Evolutionary conservation across 2,888 invertebrate species (phyloP), one percentile per base, ranked within the genome.

Genomic region (Blomia tropicalis): DNA sequence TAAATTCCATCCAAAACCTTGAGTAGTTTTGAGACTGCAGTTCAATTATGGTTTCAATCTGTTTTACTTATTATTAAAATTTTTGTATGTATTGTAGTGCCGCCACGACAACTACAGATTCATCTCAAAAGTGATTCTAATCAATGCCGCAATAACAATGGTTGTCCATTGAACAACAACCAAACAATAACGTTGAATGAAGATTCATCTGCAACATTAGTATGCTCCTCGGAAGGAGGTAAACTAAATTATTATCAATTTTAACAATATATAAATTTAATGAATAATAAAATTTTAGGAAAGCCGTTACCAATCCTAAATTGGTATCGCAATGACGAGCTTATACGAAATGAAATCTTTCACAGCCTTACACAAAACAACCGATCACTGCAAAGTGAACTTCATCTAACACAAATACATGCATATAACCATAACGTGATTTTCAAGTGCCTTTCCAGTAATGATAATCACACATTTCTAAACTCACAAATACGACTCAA

Each of bases 401-500:
- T 58, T 23, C 43, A 58, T 58, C 25, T 58, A 27, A 32, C 36
- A 25, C 43, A 51, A 32, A 41, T 58, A 2, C 2, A 27, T 4
- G 1, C 59, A 2, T 3, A 19, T 32, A 19, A 58, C n/a, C 43
- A 41, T 19, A 58, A 58, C 23, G n/a, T 14, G 11, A 7, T 51
- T 17, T 22, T 58, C 22, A 58, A 58, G 41, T 58, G 59, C 41
- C 43, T 41, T 5, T 41, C 59, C 4, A 58, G 59, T 27, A 58
- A 58, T 27, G 59, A 58, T 58, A 58, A 58, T 27, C 59, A 43
- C n/a, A 58, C 59, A 14, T 58, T 58, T 41, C n/a, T 58, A 17
- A 58, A 22, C 27, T 47, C 36, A 4, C 17, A 32, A 41, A 58
- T 58, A 19, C n/a, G 14, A n/a, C n/a, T 58, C n/a, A 32, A 58